Percentiles rank a stretch among this genome's conserved stretches.
These are phyloP conservation scores for Ophioderma brevispina DNA, from an alignment of 35 echinoderm and acorn worm species.

Conservation along the genomic window DNA sequence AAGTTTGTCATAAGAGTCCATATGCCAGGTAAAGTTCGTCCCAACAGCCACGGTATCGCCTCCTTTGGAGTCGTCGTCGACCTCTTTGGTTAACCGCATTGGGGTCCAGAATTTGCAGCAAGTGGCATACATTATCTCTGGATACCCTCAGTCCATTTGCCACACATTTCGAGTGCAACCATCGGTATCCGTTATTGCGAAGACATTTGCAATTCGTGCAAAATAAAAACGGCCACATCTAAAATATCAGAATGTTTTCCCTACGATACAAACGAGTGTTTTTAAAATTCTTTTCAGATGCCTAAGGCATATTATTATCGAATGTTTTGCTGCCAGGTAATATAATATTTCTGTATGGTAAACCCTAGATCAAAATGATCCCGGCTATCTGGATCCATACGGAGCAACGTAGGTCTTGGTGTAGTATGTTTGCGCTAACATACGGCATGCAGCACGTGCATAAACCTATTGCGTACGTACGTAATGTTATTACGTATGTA, in stretches of 20 bases:
- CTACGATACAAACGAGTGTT: conserved; percentile 21
- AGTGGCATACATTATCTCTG: conserved; percentile 44
- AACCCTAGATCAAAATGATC: conserved; percentile 30
- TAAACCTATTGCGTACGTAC: too few species aligned
- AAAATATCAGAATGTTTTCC: conserved; percentile 38
- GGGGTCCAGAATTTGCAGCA: conserved; percentile 55
- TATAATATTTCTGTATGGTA: conserved; percentile 29
- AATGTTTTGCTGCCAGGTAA: not conserved
- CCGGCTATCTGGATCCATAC: too few species aligned
- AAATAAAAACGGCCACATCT: conserved; percentile 54
- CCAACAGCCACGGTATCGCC: conserved; percentile 39
- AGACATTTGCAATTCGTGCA: conserved; percentile 37
- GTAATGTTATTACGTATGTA: too few species aligned
- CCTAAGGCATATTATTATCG: not conserved
- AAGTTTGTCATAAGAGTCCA: conserved; percentile 78
- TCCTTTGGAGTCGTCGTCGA: too few species aligned
- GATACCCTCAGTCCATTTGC: conserved; percentile 29
- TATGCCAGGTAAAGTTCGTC: conserved; percentile 70
- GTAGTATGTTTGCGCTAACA: too few species aligned
- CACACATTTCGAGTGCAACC: conserved; percentile 59
- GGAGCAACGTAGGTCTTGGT: too few species aligned
- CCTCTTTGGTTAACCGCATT: too few species aligned
- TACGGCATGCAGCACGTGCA: too few species aligned
- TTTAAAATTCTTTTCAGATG: conserved; percentile 47
- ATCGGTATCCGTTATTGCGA: conserved; percentile 67